Evolutionary conservation across 2,797 vertebrate genomes (phyloP).

Genomic region (Pachyuromys duprasi): DNA sequence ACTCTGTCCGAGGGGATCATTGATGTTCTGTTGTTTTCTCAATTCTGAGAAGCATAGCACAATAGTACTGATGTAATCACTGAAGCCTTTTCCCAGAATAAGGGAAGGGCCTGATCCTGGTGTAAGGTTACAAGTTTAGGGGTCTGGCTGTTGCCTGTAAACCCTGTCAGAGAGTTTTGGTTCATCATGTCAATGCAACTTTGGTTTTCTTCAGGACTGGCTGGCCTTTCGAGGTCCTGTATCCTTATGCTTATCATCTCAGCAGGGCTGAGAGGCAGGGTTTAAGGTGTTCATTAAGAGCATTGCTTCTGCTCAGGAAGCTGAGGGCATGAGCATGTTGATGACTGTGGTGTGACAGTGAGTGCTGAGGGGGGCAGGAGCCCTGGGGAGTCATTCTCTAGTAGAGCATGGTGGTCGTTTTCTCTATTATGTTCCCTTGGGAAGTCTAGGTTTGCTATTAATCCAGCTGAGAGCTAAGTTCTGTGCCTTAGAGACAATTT

Average conservation of each 20-base stretch:
- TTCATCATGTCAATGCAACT: slow-evolving; percentile 65
- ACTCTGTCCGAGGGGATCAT: slow-evolving; percentile 69
- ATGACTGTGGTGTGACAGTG: slow-evolving; percentile 71
- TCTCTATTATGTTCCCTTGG: slow-evolving; percentile 78
- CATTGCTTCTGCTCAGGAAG: slow-evolving; percentile 58
- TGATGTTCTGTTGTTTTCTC: slow-evolving; percentile 72
- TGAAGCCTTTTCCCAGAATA: slow-evolving; percentile 74
- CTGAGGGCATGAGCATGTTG: slow-evolving; percentile 61
- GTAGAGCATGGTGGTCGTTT: slow-evolving; percentile 77
- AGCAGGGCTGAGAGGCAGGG: slow-evolving; percentile 77
- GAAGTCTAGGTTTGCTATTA: slow-evolving; percentile 82
- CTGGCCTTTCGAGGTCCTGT: slow-evolving; percentile 57
- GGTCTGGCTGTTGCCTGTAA: slow-evolving; percentile 43
- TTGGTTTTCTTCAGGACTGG: slow-evolving; percentile 60
- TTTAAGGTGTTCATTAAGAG: slow-evolving; percentile 60
- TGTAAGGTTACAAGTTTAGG: slow-evolving; percentile 55
- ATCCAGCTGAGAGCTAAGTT: slow-evolving; percentile 80
- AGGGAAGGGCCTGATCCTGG: slow-evolving; percentile 64
- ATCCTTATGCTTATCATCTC: slow-evolving; percentile 67
- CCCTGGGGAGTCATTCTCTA: slow-evolving; percentile 74
- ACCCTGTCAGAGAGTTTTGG: slow-evolving; percentile 59
- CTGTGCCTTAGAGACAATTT: slow-evolving; percentile 88
- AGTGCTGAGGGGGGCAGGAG: slow-evolving; percentile 62
- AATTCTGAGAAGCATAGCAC: slow-evolving; percentile 76
- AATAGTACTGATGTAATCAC: slow-evolving; percentile 69